phyloP scores from a whole-genome alignment of 2,888 invertebrate genomes.

The Tethea ocularis region DNA sequence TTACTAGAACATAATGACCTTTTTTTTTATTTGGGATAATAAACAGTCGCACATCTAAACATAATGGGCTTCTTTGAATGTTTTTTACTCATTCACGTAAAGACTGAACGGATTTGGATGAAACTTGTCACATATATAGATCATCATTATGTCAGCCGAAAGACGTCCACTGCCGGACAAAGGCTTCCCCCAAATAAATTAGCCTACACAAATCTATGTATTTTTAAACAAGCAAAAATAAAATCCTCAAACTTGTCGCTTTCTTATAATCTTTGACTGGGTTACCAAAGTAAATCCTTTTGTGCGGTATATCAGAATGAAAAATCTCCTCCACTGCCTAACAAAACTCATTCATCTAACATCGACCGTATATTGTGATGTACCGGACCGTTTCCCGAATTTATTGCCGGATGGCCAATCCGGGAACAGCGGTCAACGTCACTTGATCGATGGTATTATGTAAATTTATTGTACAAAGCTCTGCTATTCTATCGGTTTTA shows the following conservation, averaged over 20 bases:
- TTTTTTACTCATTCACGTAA: too few species aligned
- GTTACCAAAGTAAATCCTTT: background rate
- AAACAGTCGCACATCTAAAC: too few species aligned
- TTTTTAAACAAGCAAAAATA: background rate
- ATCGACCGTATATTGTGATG: conserved; percentile 32
- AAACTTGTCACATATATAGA: too few species aligned
- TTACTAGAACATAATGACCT: too few species aligned
- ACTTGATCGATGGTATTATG: conserved; percentile 63
- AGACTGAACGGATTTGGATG: too few species aligned
- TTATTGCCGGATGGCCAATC: conserved; percentile 57
- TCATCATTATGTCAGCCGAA: too few species aligned
- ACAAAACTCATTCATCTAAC: conserved; percentile 40
- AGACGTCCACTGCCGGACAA: too few species aligned
- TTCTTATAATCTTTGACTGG: background rate
- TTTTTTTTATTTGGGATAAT: too few species aligned
- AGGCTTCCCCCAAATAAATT: too few species aligned
- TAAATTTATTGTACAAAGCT: conserved; percentile 37
- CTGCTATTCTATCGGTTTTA: conserved; percentile 32
- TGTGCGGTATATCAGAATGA: conserved; percentile 43
- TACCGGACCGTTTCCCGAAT: conserved; percentile 46
- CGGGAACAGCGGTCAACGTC: conserved; percentile 51
- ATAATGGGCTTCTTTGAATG: too few species aligned
- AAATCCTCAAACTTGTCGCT: background rate
- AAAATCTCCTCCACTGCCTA: conserved; percentile 45
- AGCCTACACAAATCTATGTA: too few species aligned